Conservation (phyloP, 2,113 vertebrate genomes). For the Galeopterus variegatus region DNA sequence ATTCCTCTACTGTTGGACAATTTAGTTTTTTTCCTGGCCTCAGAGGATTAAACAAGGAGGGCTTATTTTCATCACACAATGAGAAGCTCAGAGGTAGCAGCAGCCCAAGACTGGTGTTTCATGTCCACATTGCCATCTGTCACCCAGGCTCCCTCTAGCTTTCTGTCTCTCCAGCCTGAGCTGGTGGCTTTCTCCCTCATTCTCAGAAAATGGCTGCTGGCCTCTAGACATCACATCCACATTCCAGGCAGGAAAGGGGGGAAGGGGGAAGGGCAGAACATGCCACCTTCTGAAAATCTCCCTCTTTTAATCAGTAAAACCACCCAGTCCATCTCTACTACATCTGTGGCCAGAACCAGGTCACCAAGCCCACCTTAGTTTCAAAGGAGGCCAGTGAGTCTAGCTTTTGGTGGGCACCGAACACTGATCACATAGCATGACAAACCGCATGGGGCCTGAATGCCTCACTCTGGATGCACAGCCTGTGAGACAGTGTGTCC, state of each 20-base stretch:
- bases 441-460: fast-evolving
- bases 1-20: neutral
- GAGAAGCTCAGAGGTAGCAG: neutral
- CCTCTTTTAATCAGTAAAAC: constrained; percentile 26
- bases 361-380: neutral
- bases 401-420: neutral
- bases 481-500: neutral
- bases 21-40: neutral
- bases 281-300: neutral
- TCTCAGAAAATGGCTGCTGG: neutral
- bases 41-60: neutral
- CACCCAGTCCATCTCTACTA: neutral
- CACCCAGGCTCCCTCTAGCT: neutral
- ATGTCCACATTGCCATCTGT: neutral
- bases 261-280: neutral
- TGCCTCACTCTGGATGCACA: neutral
- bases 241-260: neutral
- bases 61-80: neutral
- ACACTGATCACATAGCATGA: neutral
- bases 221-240: neutral
- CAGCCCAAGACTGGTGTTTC: no score
- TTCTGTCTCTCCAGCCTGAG: neutral
- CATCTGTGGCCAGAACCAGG: neutral
- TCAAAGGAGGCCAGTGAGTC: neutral
- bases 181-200: neutral